phyloP scores from a whole-genome alignment of 2,888 invertebrate genomes.

The Hypena proboscidalis region DNA sequence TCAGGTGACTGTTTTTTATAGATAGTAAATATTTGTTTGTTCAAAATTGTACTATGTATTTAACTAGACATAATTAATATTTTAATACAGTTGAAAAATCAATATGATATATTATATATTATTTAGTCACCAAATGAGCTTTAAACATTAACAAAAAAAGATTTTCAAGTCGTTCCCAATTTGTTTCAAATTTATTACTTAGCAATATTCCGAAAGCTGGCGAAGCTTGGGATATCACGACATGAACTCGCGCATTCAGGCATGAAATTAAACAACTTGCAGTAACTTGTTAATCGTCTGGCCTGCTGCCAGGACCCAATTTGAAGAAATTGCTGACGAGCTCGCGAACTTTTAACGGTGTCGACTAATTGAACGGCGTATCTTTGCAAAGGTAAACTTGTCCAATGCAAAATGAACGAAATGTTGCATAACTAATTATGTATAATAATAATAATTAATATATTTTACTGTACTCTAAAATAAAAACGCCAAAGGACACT shows the following conservation, averaged over 20 bases:
- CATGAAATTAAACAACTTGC: conserved; percentile 79
- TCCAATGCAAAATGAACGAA: no score
- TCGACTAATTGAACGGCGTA: conserved; percentile 39
- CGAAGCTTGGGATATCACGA: conserved; percentile 8
- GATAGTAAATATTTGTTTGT: no score
- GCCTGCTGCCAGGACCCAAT: conserved; percentile 71
- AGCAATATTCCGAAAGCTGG: conserved; percentile 16
- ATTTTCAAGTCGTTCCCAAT: conserved; percentile 13
- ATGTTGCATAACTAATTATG: no score
- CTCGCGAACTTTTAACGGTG: conserved; percentile 34
- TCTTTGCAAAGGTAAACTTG: conserved; percentile 15
- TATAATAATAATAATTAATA: no score
- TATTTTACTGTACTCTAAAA: no score
- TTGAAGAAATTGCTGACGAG: conserved; percentile 72
- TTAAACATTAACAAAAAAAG: conserved; percentile 9
- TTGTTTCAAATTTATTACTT: conserved; percentile 28
- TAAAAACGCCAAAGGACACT: no score
- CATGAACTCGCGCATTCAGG: conserved; percentile 58
- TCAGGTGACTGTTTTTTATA: no score
- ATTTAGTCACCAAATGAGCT: background rate
- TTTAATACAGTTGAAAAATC: background rate
- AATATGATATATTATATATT: background rate
- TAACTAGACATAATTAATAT: no score
- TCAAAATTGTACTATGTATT: no score
- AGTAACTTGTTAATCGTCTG: conserved; percentile 77